Evolutionary conservation across 2,888 invertebrate genomes (phyloP).

Genomic region (Zaprionus obscuricornis): DNA sequence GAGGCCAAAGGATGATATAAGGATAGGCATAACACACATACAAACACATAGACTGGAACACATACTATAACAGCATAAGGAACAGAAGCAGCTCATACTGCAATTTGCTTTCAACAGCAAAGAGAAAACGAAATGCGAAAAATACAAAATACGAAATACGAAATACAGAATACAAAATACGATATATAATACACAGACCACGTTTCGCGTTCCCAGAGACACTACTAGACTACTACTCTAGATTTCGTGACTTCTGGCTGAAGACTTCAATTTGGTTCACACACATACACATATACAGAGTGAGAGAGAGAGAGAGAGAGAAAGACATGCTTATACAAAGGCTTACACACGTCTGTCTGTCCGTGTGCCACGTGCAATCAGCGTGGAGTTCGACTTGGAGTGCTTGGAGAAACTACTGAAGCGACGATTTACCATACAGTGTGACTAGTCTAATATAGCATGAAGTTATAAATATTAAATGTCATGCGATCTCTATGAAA

Average conservation of each 20-base stretch:
- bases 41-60: no score
- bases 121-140: slow-evolving; percentile 48
- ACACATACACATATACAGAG: slow-evolving; percentile 14
- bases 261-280: slow-evolving; percentile 71
- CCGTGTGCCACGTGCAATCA: slow-evolving; percentile 72
- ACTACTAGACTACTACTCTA: slow-evolving; percentile 73
- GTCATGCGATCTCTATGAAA: no score
- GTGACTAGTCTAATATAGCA: not conserved
- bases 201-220: slow-evolving; percentile 47
- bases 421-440: slow-evolving; percentile 39
- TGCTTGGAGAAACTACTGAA: slow-evolving; percentile 46
- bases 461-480: no score
- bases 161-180: not conserved
- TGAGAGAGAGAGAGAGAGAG: no score
- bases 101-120: slow-evolving; percentile 66
- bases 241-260: slow-evolving; percentile 74
- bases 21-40: slow-evolving; percentile 19
- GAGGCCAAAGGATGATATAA: slow-evolving; percentile 7
- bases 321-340: no score
- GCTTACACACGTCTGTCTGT: slow-evolving; percentile 18
- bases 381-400: slow-evolving; percentile 59
- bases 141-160: slow-evolving; percentile 39
- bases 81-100: slow-evolving; percentile 30
- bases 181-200: slow-evolving; percentile 27
- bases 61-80: not conserved